Percentiles rank a stretch among this genome's conserved stretches.
These are phyloP conservation scores for Pachyseris speciosa DNA, from an alignment of 64 coral and sea anemone species.

Conservation along the genomic window DNA sequence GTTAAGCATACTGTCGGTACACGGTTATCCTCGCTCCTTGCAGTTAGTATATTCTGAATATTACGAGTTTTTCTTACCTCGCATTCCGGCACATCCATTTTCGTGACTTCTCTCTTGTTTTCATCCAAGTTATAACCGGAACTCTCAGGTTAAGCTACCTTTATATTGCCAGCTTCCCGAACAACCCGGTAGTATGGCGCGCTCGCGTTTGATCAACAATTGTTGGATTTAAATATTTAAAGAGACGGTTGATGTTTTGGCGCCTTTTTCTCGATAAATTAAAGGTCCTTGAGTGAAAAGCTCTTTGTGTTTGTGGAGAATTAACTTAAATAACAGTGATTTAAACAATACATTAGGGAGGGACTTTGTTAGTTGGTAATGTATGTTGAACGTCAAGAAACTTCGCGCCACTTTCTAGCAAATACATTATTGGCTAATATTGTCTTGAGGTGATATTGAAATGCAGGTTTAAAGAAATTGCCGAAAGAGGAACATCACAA, in stretches of 20 bases:
- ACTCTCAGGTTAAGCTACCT: neutral
- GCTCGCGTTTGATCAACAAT: neutral
- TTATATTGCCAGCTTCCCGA: neutral
- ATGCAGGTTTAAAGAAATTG: neutral
- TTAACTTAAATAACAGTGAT: neutral
- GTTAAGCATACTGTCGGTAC: too few relatives aligned
- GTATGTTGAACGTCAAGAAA: neutral
- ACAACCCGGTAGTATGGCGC: neutral
- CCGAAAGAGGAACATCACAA: neutral
- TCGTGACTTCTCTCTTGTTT: neutral
- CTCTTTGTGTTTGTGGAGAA: conserved; percentile 2
- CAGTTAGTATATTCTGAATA: too few relatives aligned
- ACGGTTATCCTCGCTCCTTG: too few relatives aligned
- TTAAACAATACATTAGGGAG: neutral
- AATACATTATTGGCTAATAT: neutral
- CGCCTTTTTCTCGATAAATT: conserved; percentile 10
- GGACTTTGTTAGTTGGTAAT: neutral
- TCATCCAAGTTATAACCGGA: neutral
- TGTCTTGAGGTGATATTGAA: neutral
- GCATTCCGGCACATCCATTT: neutral
- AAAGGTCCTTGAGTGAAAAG: neutral
- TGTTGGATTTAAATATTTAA: neutral
- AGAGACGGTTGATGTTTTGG: conserved; percentile 30
- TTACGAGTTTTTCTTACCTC: neutral
- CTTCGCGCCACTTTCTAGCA: conserved; percentile 7